Evolutionary conservation across 1,140 invertebrate species (phyloP).

Genomic region (Hydropsyche tenuis): DNA sequence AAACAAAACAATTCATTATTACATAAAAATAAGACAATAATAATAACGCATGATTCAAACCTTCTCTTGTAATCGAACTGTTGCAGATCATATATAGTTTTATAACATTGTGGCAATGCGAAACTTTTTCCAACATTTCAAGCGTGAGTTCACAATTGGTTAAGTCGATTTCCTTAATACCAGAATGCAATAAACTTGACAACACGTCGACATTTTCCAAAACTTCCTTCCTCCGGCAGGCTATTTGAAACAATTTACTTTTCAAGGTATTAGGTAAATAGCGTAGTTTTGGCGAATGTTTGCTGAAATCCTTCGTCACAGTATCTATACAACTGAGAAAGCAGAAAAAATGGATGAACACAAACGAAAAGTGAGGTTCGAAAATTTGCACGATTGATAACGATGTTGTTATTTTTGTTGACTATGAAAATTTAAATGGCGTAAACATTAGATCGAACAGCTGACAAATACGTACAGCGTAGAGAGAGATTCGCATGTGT

Average conservation of each 20-base stretch:
- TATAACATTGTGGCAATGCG: constrained; percentile 24
- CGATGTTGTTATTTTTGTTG: no score
- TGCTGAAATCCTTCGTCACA: not conserved
- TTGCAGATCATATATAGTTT: constrained; percentile 22
- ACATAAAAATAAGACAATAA: no score
- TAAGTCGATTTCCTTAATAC: constrained; percentile 32
- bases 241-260: constrained; percentile 28
- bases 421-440: no score
- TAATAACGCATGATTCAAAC: not conserved
- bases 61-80: constrained; percentile 28
- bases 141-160: constrained; percentile 31
- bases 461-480: not conserved
- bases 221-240: constrained; percentile 1
- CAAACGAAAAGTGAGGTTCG: no score
- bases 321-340: not conserved
- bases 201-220: constrained; percentile 37
- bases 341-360: no score
- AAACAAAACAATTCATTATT: not conserved
- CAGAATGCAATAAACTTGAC: constrained; percentile 29
- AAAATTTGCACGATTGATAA: no score
- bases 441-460: no score
- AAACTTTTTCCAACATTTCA: constrained; percentile 28
- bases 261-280: constrained; percentile 29
- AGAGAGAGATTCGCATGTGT: not conserved
- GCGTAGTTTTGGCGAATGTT: not conserved